Conservation (phyloP, 2,113 vertebrate genomes). For the Heterochromis multidens region DNA sequence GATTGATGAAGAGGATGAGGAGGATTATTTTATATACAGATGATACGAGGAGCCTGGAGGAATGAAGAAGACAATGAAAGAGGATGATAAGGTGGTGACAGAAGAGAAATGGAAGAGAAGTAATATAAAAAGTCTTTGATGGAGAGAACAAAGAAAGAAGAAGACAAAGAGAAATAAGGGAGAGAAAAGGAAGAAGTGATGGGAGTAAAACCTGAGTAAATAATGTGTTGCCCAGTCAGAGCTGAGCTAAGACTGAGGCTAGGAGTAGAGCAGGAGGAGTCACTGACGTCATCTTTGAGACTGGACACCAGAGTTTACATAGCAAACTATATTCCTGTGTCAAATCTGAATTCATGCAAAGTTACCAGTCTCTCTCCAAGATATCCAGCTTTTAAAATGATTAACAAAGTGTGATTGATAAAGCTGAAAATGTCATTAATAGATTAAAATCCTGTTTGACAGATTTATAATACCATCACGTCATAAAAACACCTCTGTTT, state of each 20-base stretch:
- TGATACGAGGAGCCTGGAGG: not conserved
- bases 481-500: not conserved
- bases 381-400: not conserved
- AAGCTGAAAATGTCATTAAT: not conserved
- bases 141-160: not conserved
- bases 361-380: not conserved
- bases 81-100: not conserved
- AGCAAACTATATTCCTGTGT: not conserved
- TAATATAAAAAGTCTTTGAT: not conserved
- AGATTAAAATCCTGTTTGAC: not conserved
- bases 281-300: not conserved
- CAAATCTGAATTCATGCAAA: not conserved
- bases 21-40: not conserved
- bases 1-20: constrained; percentile 50
- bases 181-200: not conserved
- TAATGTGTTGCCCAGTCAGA: not conserved
- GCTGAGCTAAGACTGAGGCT: not conserved
- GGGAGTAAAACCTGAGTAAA: not conserved
- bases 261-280: constrained; percentile 3
- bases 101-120: not conserved
- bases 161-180: not conserved
- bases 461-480: not conserved
- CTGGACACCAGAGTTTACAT: not conserved
- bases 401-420: not conserved
- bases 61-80: not conserved